Base-by-base conservation (phyloP, 2,797 vertebrate genomes). In the Mus spretus region DNA sequence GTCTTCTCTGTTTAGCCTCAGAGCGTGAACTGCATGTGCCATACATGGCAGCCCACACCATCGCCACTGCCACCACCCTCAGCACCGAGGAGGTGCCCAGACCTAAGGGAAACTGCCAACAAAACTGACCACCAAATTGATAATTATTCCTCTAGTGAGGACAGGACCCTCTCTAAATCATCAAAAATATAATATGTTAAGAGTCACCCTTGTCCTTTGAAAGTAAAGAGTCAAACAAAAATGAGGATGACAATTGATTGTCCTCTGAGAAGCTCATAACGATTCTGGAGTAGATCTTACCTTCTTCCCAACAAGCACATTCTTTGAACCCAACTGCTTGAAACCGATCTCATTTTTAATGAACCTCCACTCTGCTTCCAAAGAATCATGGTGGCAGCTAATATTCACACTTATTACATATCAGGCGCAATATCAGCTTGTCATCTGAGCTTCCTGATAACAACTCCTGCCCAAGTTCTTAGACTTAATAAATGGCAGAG, bases 1-100 rank as follows among this genome's bases (percentile, higher is more conserved):
- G 70, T 72, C 84, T 84, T 78, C 34, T 96, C 83, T 87, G 26
- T 57, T 96, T 92, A 88, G 89, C 55, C 70, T 74, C 72, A 72
- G 79, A 96, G 13, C 95, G 90, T 70, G 40, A 91, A 77, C 67
- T 72, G 6, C 13, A 37, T 34, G 24, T 40, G 47, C 82, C n/a
- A 89, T 75, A 53, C 37, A 88, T 12, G 4, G 28, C 6, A 8
- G 10, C 26, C 3, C n/a, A 5, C 8, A 47, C 28, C 57, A n/a
- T 37, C 50, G 63, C 24, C 79, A n/a, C 26, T 57, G 67, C 13
- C 90, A 50, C 14, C 20, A 50, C 7, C 47, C 65, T 13, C 55
- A 74, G 6, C 84, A 65, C 28, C n/a, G 50, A 77, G 44, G 55
- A 28, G 17, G 37, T 59, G 37, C 55, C 44, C 53, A 40, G 37